Conservation (phyloP, 2,797 vertebrate genomes). For the Cynopterus sphinx region DNA sequence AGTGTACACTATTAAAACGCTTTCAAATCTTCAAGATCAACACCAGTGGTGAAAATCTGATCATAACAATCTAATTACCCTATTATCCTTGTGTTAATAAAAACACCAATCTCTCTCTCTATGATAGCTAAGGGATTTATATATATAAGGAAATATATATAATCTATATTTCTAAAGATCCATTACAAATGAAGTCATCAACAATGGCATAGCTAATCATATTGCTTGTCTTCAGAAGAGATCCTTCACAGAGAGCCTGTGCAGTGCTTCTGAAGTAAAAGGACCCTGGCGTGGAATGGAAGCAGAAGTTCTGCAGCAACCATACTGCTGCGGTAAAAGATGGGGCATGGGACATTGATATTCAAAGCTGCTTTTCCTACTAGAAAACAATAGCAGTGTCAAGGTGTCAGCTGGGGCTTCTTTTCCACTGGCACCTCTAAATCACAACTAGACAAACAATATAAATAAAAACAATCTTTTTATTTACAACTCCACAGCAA, state of each 20-base stretch:
- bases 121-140: not conserved
- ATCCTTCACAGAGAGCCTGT: not conserved
- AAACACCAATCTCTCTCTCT: not conserved
- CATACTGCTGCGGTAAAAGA: not conserved
- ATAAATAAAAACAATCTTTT: not conserved
- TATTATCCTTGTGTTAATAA: not conserved
- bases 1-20: not conserved
- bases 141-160: too few relatives aligned
- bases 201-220: not conserved
- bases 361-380: not conserved
- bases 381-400: not conserved
- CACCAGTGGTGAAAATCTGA: not conserved
- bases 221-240: not conserved
- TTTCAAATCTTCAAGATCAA: not conserved
- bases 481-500: not conserved
- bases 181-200: not conserved
- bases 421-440: not conserved
- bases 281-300: fast-evolving
- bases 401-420: not conserved
- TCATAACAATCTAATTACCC: not conserved
- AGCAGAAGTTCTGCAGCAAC: not conserved
- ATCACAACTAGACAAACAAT: not conserved
- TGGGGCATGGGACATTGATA: not conserved
- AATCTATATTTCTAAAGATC: not conserved
- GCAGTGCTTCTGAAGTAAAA: not conserved